A percentile compares a stretch with the other conserved stretches of the same genome.
These are phyloP conservation scores for Onthophagus taurus DNA, from an alignment of 1,140 invertebrate genomes.

Conservation along the genomic window DNA sequence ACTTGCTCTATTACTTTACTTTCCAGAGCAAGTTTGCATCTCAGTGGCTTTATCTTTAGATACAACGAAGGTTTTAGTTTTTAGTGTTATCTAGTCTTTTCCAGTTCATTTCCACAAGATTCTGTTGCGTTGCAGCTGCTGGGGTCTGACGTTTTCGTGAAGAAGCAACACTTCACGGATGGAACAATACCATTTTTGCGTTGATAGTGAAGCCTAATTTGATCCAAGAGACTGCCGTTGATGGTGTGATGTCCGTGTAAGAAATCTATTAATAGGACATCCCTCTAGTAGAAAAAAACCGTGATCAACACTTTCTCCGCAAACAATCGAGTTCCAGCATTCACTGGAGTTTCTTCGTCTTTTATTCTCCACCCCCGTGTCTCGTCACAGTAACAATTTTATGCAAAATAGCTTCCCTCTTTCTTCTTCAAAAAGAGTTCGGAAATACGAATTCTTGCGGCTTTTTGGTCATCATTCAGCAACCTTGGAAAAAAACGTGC, in stretches of 20 bases:
- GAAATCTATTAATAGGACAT: slow-evolving; percentile 5
- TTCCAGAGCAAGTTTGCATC: too few species aligned
- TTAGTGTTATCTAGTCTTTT: too few species aligned
- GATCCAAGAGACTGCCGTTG: slow-evolving; percentile 1
- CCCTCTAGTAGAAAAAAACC: neutral
- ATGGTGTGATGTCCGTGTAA: slow-evolving; percentile 1
- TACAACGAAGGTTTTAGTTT: neutral
- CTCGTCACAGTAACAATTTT: slow-evolving; percentile 1
- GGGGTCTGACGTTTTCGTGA: neutral
- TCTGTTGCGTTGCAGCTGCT: neutral
- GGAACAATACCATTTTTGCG: neutral
- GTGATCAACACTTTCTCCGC: neutral
- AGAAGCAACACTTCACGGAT: neutral
- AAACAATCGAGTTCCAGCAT: neutral
- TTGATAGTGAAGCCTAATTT: neutral
- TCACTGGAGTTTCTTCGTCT: neutral
- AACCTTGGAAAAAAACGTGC: neutral
- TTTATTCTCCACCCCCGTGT: neutral
- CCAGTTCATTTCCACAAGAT: slow-evolving; percentile 1
- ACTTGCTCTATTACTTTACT: too few species aligned
- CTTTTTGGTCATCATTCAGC: slow-evolving; percentile 1
- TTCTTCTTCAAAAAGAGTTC: neutral
- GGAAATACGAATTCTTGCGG: neutral
- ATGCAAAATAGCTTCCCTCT: neutral
- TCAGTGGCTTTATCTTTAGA: neutral